Evolutionary conservation across 2,113 vertebrate genomes (phyloP), one percentile per base, ranked within the genome.

Genomic region (Spheniscus mendiculus): DNA sequence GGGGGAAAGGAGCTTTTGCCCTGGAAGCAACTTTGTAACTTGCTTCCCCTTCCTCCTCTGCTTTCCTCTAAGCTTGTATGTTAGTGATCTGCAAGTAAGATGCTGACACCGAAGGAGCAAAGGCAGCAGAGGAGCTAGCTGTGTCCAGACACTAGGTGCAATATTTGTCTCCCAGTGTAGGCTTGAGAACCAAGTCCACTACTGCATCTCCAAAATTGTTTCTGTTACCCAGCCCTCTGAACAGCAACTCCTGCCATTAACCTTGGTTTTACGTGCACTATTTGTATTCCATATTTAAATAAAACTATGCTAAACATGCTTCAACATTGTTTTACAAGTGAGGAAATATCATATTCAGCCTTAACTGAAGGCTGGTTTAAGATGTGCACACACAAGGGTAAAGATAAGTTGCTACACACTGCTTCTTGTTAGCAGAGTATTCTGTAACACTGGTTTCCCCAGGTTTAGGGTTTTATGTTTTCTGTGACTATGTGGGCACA

Each of bases 391-490:
- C 62, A 49, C 70, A 85, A 85, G 50, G 27, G 53, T 83, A 76
- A 94, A 88, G 40, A 49, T 53, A 84, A 66, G 10, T 56, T 85
- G 42, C 30, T n/a, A 18, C 58, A 32, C 3, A 25, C 53, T 87
- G 50, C 91, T 83, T 70, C 78, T 80, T 93, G 73, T 87, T 92
- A 86, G 74, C 66, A 74, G 65, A 56, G 45, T 89, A 55, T 93
- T 95, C 89, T 76, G 72, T 76, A 95, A 73, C 1, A 3, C 10
- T 74, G 26, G 12, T 81, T 91, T 90, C 78, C 42, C 55, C 59
- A 53, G 84, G 78, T 78, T 96, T 90, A 86, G 42, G 32, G 59
- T n/a, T 94, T 94, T 95, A 77, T 87, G 56, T 79, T 91, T 93
- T 82, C 70, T 87, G 89, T 90, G 83, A 84, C 82, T 85, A 36